Evolutionary conservation across 2,888 invertebrate genomes (phyloP).

Genomic region (Drosophila kanekoi): DNA sequence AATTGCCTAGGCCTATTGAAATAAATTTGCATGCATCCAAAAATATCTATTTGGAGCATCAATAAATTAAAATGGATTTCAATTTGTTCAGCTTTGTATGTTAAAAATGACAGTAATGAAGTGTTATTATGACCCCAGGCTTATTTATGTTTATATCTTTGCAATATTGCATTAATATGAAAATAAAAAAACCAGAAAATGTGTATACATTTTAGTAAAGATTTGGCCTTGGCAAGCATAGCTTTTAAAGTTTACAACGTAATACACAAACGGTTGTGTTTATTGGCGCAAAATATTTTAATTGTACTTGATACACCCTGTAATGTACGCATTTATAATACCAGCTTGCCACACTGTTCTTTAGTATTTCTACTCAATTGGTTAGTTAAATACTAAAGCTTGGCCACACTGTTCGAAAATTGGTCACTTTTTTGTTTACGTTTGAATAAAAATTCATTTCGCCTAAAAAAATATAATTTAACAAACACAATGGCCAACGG

Average conservation of each 20-base stretch:
- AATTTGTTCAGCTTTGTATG: neutral
- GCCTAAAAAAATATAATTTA: neutral
- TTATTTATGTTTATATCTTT: too few relatives aligned
- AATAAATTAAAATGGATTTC: constrained; percentile 35
- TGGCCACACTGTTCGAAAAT: constrained; percentile 25
- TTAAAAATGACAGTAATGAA: constrained; percentile 14
- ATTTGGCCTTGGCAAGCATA: neutral
- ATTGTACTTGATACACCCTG: constrained; percentile 35
- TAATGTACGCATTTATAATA: constrained; percentile 10
- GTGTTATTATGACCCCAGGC: constrained; percentile 8
- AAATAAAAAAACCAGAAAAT: too few relatives aligned
- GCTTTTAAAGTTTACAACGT: neutral
- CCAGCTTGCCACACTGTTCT: neutral
- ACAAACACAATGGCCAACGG: constrained; percentile 30
- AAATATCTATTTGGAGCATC: constrained; percentile 74
- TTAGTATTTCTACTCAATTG: constrained; percentile 14
- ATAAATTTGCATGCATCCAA: constrained; percentile 71
- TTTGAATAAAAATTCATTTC: constrained; percentile 33
- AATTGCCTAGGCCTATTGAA: constrained; percentile 53
- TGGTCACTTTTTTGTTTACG: constrained; percentile 46
- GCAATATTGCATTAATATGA: too few relatives aligned
- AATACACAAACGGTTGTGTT: neutral
- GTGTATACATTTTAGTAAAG: neutral
- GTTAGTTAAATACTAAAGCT: neutral
- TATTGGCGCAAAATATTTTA: constrained; percentile 27